Conservation (phyloP, 2,113 vertebrate species). For the Chaetops frenatus region DNA sequence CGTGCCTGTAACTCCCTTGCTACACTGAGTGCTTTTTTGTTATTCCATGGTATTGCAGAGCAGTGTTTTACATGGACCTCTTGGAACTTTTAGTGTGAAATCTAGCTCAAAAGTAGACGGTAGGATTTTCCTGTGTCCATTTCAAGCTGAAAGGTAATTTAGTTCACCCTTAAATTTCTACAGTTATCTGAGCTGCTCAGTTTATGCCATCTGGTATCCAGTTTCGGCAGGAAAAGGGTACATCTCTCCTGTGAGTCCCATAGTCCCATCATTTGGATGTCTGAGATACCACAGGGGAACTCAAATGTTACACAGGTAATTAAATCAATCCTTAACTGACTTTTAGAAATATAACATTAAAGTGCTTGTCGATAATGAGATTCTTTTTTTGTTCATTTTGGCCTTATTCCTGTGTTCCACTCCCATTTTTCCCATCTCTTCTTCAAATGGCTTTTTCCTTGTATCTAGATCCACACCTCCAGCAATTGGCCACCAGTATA, state of each 20-base stretch:
- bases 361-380: neutral
- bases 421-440: neutral
- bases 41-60: neutral
- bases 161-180: neutral
- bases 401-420: neutral
- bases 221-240: neutral
- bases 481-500: neutral
- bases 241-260: neutral
- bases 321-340: neutral
- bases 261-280: neutral
- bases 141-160: neutral
- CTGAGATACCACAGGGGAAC: neutral
- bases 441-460: neutral
- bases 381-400: neutral
- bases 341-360: neutral
- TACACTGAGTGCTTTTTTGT: neutral
- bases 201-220: neutral
- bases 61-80: accelerated
- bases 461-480: neutral
- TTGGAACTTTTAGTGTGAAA: neutral
- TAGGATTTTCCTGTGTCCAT: neutral
- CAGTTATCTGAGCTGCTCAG: neutral
- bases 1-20: neutral
- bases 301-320: accelerated
- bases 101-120: neutral